phyloP scores from a whole-genome alignment of 2,888 invertebrate species.

The Limenitis camilla region DNA sequence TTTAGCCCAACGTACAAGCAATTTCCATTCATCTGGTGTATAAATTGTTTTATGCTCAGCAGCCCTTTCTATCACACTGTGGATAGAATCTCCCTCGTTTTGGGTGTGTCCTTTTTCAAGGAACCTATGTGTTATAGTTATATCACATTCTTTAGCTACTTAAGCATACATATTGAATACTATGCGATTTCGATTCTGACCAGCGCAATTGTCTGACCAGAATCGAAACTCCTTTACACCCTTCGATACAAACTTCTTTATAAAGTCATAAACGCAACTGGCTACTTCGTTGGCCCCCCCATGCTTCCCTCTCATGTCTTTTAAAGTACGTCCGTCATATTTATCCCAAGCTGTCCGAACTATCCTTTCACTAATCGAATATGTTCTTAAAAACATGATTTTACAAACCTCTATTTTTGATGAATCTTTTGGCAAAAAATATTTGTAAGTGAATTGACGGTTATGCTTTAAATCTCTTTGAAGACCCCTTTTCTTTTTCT shows the following conservation, averaged over 20 bases:
- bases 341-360: too few species aligned
- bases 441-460: too few species aligned
- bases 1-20: not conserved
- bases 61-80: not conserved
- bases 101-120: too few species aligned
- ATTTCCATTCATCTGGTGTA: slow-evolving; percentile 1
- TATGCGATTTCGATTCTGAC: slow-evolving; percentile 9
- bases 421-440: too few species aligned
- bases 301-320: too few species aligned
- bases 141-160: not conserved
- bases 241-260: too few species aligned
- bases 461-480: too few species aligned
- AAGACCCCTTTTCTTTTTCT: too few species aligned
- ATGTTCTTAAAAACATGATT: too few species aligned
- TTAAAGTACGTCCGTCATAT: too few species aligned
- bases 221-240: not conserved
- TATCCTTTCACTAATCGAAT: too few species aligned
- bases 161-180: not conserved
- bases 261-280: not conserved
- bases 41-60: not conserved
- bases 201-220: slow-evolving; percentile 1
- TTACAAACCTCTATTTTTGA: too few species aligned
- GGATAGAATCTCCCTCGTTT: slow-evolving; percentile 1
- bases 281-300: slow-evolving; percentile 3
- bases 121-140: slow-evolving; percentile 1